phyloP scores from a whole-genome alignment of 2,797 vertebrate species.

The Anniella stebbinsi region DNA sequence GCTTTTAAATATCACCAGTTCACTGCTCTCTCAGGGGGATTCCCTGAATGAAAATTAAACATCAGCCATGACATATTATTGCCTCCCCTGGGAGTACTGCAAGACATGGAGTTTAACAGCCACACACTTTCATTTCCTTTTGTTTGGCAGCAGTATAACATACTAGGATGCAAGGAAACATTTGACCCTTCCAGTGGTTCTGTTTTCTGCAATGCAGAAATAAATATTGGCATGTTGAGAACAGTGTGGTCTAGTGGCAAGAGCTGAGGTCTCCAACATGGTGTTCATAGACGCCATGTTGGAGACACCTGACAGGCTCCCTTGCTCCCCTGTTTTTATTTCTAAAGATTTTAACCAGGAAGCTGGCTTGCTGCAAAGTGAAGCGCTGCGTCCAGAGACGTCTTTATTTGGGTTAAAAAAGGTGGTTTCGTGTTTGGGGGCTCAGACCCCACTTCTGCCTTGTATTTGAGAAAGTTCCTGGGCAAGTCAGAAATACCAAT shows the following conservation, averaged over 20 bases:
- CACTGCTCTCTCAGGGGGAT: conserved; percentile 68
- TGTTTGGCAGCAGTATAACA: fast-evolving
- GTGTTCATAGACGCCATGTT: too few species aligned
- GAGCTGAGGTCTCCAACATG: neutral
- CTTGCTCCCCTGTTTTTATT: too few species aligned
- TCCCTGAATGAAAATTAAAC: conserved; percentile 67
- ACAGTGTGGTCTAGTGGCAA: neutral
- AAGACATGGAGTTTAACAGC: neutral
- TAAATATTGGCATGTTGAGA: neutral
- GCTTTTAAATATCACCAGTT: conserved; percentile 65
- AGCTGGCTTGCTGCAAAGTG: too few species aligned
- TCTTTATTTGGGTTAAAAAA: too few species aligned
- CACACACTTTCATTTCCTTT: neutral
- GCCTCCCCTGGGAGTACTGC: conserved; percentile 10
- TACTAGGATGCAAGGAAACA: neutral
- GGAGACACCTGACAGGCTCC: too few species aligned
- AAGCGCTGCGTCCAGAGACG: too few species aligned
- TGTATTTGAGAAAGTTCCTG: too few species aligned
- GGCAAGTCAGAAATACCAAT: too few species aligned
- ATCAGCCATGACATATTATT: conserved; percentile 54
- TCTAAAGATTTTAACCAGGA: too few species aligned
- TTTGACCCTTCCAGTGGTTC: neutral
- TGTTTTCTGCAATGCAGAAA: neutral
- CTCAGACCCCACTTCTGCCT: too few species aligned
- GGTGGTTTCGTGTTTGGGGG: too few species aligned